Base-by-base conservation (phyloP, 2,113 vertebrate species). In the Serinus canaria region DNA sequence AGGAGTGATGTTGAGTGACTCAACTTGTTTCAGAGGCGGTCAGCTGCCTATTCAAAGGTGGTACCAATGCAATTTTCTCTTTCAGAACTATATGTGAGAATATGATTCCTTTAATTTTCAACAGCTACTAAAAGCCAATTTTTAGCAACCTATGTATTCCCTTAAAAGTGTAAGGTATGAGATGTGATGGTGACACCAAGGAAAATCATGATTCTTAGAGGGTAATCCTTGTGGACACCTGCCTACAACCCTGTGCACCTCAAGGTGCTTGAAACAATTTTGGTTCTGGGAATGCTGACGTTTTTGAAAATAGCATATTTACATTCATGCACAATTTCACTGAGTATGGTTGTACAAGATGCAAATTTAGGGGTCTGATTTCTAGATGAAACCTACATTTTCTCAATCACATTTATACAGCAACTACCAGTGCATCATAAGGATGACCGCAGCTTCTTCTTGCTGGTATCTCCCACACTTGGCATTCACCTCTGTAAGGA, bases 261-360 rank as follows among this genome's bases (percentile, higher is more conserved):
- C 55, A 56, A 66, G 5, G 24, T 27, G 2, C 31, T 69, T 79
- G 49, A 72, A 79, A 25, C 1, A 17, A 23, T 50, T 89, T 66
- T 69, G 7, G 6, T 52, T n/a, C 11, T 17, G 7, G 13, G 6
- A 89, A 28, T 2, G 41, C 5, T 13, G 44, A 39, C 0, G 0
- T 18, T 83, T 66, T 77, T 77, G 46, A 70, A 89, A 87, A 66
- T 30, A 52, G 1, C 9, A 33, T 11, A 37, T 88, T 77, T 39
- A 43, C 4, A 20, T 37, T 46, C 13, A 13, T 28, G 4, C 7
- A 30, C 13, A 72, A 35, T 60, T 84, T 58, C 44, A 52, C 5
- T 55, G 49, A 80, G 55, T 25, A 50, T 11, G 37, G 10, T 41
- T 6, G 15, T 39, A 11, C 10, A 76, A 6, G 62, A 15, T 28